Evolutionary conservation across 2,113 vertebrate species (phyloP).

Genomic region (Plestiodon gilberti): DNA sequence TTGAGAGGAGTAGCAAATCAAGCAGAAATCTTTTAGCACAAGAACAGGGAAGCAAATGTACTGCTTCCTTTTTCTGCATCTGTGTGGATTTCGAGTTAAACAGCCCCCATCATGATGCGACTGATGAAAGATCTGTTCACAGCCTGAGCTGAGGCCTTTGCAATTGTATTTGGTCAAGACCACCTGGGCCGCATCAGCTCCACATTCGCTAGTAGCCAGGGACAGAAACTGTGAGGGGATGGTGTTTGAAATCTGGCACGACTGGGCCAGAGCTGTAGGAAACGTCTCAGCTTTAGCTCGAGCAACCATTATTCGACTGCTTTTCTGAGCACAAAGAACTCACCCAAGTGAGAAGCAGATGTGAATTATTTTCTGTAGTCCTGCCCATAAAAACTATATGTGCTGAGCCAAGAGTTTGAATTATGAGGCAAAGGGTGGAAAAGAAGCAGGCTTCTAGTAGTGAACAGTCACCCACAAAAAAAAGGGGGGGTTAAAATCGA

Average conservation of each 20-base stretch:
- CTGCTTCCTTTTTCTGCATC: not conserved
- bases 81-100: slow-evolving; percentile 24
- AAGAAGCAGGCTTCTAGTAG: slow-evolving; percentile 59
- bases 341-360: slow-evolving; percentile 61
- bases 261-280: slow-evolving; percentile 24
- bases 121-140: slow-evolving; percentile 7
- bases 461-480: slow-evolving; percentile 67
- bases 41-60: not conserved
- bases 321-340: slow-evolving; percentile 31
- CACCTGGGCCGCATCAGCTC: slow-evolving; percentile 32
- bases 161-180: slow-evolving; percentile 34
- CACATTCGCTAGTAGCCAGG: slow-evolving; percentile 29
- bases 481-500: slow-evolving; percentile 45
- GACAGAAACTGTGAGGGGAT: slow-evolving; percentile 39
- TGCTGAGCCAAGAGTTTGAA: slow-evolving; percentile 66
- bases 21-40: not conserved
- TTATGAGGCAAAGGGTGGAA: slow-evolving; percentile 65
- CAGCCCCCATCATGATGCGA: slow-evolving; percentile 28
- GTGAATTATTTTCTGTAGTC: slow-evolving; percentile 61
- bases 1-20: not conserved
- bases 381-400: slow-evolving; percentile 62
- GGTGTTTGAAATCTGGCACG: slow-evolving; percentile 51
- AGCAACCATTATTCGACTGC: slow-evolving; percentile 18
- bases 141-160: slow-evolving; percentile 19
- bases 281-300: slow-evolving; percentile 37